Conservation (phyloP, 2,888 invertebrate species). For the Ametastegia equiseti region DNA sequence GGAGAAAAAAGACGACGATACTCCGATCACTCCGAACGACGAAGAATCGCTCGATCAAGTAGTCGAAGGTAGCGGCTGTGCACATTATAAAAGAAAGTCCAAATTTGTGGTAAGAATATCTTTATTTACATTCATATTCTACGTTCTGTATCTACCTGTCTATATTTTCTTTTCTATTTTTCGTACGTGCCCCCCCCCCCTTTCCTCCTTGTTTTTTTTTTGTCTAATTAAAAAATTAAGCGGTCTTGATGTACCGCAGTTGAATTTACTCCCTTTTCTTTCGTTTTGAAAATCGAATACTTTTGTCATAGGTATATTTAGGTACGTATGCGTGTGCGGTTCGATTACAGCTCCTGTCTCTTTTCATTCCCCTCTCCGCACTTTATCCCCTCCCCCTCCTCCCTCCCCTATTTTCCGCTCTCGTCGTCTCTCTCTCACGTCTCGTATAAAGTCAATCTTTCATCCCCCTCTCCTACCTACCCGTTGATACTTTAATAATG, state of each 20-base stretch:
- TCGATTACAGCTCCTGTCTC: background rate
- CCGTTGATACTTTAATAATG: background rate
- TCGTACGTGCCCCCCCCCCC: no score
- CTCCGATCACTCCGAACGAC: no score
- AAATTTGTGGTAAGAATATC: slow-evolving; percentile 87
- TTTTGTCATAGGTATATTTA: no score
- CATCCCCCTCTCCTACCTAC: background rate
- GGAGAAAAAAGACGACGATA: slow-evolving; percentile 50
- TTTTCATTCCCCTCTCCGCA: background rate
- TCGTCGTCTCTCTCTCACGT: background rate
- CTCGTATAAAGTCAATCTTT: background rate
- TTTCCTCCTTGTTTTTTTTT: slow-evolving; percentile 22
- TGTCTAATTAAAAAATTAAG: background rate
- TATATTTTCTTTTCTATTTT: no score
- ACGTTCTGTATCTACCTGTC: no score
- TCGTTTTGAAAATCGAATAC: background rate
- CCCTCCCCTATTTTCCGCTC: background rate
- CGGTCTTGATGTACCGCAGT: background rate
- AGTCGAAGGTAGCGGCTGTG: slow-evolving; percentile 80
- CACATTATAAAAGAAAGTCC: slow-evolving; percentile 90
- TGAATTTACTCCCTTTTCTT: background rate
- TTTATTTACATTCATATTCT: no score
- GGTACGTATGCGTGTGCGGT: background rate
- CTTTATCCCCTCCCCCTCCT: background rate
- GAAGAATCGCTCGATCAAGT: slow-evolving; percentile 55